Evolutionary conservation across 2,797 vertebrate species (phyloP), one percentile per base, ranked within the genome.

Genomic region (Chaetophractus vellerosus): DNA sequence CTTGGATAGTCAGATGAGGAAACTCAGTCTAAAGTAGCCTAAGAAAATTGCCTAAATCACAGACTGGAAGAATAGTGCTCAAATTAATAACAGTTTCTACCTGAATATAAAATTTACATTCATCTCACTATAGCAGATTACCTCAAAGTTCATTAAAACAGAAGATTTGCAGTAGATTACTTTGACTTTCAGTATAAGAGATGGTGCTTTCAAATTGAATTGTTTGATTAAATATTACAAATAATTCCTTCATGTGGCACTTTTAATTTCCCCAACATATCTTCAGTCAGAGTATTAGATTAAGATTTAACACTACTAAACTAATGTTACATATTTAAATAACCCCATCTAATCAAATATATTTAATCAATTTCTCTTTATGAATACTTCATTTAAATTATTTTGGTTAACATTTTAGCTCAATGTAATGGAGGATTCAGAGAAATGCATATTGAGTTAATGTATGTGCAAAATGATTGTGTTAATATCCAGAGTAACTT

Each of bases 341-440:
- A 45, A 72, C 81, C 48, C 9, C 52, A 79, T 71, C 95, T 89
- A 94, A 96, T 89, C 41, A 55, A 31, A 75, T 74, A 80, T 80
- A 96, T 78, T 96, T 96, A 96, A 96, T 94, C 71, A 90, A 71
- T 16, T 84, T 91, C 96, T 81, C 84, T 94, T 91, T 96, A 28
- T 94, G 63, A 94, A 89, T 91, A 80, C 18, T 57, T 94, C 87
- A 89, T 86, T 96, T 66, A 79, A 88, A 83, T 96, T 86, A 87
- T 91, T 88, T 95, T 95, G 72, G 28, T 82, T 96, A 91, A 63
- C 79, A 89, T 33, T 86, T 63, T 80, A 33, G 1, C 36, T 91
- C 14, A 89, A 33, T 6, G 16, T 45, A 2, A 74, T 15, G 80
- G 19, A 88, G 15, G 18, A 81, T 9, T 68, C 87, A 28, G 19